phyloP scores from a whole-genome alignment of 2,888 invertebrate species.

The Eilema depressum region DNA sequence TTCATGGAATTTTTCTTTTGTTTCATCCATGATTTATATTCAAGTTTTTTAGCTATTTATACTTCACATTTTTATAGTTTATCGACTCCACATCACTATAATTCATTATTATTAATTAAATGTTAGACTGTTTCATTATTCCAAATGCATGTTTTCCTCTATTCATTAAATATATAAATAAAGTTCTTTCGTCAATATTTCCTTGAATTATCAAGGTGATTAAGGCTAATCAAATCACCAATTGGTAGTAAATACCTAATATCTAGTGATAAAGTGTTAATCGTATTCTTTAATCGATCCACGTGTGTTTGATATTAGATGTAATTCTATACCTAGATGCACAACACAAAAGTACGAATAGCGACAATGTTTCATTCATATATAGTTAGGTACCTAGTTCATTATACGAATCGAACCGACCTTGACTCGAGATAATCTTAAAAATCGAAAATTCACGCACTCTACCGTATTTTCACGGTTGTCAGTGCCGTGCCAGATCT shows the following conservation, averaged over 20 bases:
- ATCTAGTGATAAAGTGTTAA: constrained; percentile 56
- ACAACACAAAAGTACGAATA: constrained; percentile 23
- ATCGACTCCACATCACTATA: background rate
- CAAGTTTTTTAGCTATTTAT: background rate
- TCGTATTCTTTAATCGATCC: background rate
- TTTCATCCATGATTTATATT: background rate
- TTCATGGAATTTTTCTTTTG: background rate
- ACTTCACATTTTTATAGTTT: background rate
- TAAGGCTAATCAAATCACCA: constrained; percentile 63
- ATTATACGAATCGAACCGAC: constrained; percentile 58
- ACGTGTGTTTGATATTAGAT: background rate
- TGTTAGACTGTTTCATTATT: background rate
- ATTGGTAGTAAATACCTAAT: too few species aligned
- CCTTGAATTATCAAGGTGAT: constrained; percentile 37
- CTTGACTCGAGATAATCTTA: constrained; percentile 72
- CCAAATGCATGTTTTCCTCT: background rate
- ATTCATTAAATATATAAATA: background rate
- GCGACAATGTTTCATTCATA: constrained; percentile 39
- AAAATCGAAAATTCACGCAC: constrained; percentile 73
- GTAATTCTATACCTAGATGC: background rate
- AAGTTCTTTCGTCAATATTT: constrained; percentile 20
- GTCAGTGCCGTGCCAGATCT: constrained; percentile 68
- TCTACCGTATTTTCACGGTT: constrained; percentile 66
- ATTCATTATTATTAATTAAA: too few species aligned
- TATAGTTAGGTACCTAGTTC: too few species aligned